Evolutionary conservation across 2,797 vertebrate genomes (phyloP), one percentile per base, ranked within the genome.

Genomic region (Harpagifer antarcticus): DNA sequence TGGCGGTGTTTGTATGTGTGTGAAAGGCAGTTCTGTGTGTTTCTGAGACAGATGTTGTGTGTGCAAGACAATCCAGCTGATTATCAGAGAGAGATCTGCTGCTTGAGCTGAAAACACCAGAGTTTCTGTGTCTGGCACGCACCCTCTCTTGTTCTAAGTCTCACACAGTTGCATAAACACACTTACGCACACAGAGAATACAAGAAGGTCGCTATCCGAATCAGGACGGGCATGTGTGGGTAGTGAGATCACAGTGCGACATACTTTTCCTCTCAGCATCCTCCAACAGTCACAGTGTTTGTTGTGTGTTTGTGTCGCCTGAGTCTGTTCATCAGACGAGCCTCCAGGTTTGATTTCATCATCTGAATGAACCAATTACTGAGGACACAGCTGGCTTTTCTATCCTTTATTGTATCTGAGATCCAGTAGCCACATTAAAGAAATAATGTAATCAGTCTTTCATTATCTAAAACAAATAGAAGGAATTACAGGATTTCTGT

Each of bases 41-140:
- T 85, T 87, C 78, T 61, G 64, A 87, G 86, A 92, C 90, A 94
- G 91, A 93, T 88, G 92, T 88, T 90, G 88, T 80, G 83, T 49
- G 49, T 81, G 79, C 68, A 78, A 86, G 75, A 92, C 91, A 89
- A 90, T 91, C 91, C 86, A 81, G 68, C 78, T 86, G 89, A 92
- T 93, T 92, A 92, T 92, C 56, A 59, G 42, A 61, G 67, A 44
- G 81, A 86, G 91, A 85, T 88, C 84, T 81, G 84, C 83, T 73
- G 77, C 86, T 67, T 80, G 83, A 88, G 72, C 68, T 23, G 31
- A 66, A 75, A 87, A 90, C 88, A 88, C 86, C 83, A 78, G 74
- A 70, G 83, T 83, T 85, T 89, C 84, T 91, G 84, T 91, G 88
- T 92, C 79, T 84, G 86, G 75, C 76, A 76, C 74, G 74, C 79